Conservation (phyloP, 2,797 vertebrate genomes). For the Trachurus trachurus region DNA sequence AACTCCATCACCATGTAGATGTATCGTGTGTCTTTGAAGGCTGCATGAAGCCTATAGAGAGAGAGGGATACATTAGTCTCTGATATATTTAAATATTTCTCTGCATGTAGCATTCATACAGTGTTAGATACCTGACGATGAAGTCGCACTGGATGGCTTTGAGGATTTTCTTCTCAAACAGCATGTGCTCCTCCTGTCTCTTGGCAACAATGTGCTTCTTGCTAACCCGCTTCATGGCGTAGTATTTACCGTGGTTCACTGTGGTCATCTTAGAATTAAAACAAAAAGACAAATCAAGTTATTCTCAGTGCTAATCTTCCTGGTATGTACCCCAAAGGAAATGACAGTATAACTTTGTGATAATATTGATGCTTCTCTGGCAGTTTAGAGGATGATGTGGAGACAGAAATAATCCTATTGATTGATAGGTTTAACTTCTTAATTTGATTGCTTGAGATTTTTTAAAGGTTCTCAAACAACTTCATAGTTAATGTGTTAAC, state of each 20-base stretch:
- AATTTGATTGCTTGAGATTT: no score
- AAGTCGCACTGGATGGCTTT: conserved; percentile 85
- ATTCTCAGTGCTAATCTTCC: neutral
- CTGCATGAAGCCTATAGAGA: conserved; percentile 81
- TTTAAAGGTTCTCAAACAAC: neutral
- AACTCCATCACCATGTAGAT: conserved; percentile 91
- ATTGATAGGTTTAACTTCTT: neutral
- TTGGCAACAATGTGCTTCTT: conserved; percentile 87
- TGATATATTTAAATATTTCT: neutral
- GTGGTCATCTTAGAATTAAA: conserved; percentile 78
- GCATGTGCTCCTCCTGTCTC: conserved; percentile 86
- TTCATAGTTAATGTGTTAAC: neutral
- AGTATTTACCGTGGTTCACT: conserved; percentile 82
- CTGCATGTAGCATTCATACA: neutral
- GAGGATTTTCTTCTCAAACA: conserved; percentile 88
- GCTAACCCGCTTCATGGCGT: conserved; percentile 87
- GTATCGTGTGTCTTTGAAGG: conserved; percentile 85
- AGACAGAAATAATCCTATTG: neutral
- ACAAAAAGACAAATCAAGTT: conserved; percentile 2
- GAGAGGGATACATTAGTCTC: neutral
- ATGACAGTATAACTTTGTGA: neutral
- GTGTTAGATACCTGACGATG: conserved; percentile 82
- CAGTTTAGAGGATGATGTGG: neutral
- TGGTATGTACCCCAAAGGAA: neutral
- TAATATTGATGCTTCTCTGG: neutral